A percentile compares a stretch with the other conserved stretches of the same genome.
Conservation (phyloP, 2,888 invertebrate genomes). For the Leptinotarsa peninsularis region DNA sequence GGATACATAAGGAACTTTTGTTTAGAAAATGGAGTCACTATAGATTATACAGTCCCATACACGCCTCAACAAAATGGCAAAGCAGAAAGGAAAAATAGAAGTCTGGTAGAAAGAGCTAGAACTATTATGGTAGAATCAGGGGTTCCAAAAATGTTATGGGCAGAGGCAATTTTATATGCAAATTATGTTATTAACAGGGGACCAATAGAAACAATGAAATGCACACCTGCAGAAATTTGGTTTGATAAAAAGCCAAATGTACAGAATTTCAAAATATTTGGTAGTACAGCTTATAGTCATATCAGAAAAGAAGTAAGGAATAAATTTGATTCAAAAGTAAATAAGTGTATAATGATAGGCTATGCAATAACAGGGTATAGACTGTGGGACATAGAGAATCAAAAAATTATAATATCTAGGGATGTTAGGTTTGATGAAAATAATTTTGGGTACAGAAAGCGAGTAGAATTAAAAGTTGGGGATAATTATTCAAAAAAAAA, state of each 20-base stretch:
- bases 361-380: slow-evolving; percentile 40
- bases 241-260: slow-evolving; percentile 36
- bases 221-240: slow-evolving; percentile 39
- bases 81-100: slow-evolving; percentile 22
- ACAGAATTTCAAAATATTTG: slow-evolving; percentile 38
- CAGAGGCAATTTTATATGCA: slow-evolving; percentile 19
- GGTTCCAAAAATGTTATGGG: slow-evolving; percentile 8
- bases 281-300: slow-evolving; percentile 29
- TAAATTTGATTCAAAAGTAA: slow-evolving; percentile 22
- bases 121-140: slow-evolving; percentile 24
- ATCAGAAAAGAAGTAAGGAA: slow-evolving; percentile 19
- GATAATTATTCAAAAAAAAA: not conserved
- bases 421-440: slow-evolving; percentile 25
- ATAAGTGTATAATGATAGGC: slow-evolving; percentile 40
- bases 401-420: not conserved
- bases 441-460: slow-evolving; percentile 30
- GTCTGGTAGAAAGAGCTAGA: slow-evolving; percentile 21
- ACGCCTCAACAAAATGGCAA: slow-evolving; percentile 30
- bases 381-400: slow-evolving; percentile 37
- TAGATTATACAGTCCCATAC: slow-evolving; percentile 29
- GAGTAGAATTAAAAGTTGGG: not conserved
- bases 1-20: slow-evolving; percentile 16
- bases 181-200: slow-evolving; percentile 19
- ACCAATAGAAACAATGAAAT: slow-evolving; percentile 2
- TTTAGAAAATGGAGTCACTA: slow-evolving; percentile 16